Base-by-base conservation (phyloP, 2,797 vertebrate species). In the Syngnathus acus region DNA sequence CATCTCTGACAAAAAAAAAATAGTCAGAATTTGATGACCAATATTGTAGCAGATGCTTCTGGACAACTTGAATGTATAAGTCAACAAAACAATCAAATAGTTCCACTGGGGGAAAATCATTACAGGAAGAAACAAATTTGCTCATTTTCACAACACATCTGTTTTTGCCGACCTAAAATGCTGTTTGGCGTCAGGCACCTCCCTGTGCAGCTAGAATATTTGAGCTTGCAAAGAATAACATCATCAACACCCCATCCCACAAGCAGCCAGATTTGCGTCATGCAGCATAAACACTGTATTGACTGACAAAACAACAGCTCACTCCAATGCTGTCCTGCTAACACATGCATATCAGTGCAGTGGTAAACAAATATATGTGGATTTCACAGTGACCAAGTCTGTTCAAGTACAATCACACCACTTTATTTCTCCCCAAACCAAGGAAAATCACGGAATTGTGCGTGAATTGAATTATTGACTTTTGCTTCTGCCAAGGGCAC, bases 381-480 rank as follows among this genome's bases (percentile, higher is more conserved):
- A 3, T n/a, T 23, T 10, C 11, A 45, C 61, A 23, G 40, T 16
- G 19, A 32, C 6, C 32, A 38, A 19, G 13, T 58, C 55, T 59
- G 37, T 39, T 38, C 37, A 58, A 38, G 19, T 17, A 38, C 32
- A 59, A 17, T n/a, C 55, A 57, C 26, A 57, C 4, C 7, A 37
- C 23, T 21, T 7, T 45, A 5, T 61, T 47, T 59, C 39, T 73
- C 45, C 32, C n/a, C 17, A 73, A 76, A 72, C 42, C 17, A 6
- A 10, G 7, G 6, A 14, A 76, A 43, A 69, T 67, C 61, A 54
- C 43, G 10, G 64, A 64, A 66, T 69, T 64, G 43, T 65, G 21
- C 51, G 67, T 63, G 53, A 7, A 23, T 42, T 68, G 59, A 71
- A 72, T 82, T 74, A 77, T 78, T 84, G 77, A 80, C 80, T 75